Evolutionary conservation across 2,113 vertebrate genomes (phyloP).

Genomic region (Drymodes brunneopygia): DNA sequence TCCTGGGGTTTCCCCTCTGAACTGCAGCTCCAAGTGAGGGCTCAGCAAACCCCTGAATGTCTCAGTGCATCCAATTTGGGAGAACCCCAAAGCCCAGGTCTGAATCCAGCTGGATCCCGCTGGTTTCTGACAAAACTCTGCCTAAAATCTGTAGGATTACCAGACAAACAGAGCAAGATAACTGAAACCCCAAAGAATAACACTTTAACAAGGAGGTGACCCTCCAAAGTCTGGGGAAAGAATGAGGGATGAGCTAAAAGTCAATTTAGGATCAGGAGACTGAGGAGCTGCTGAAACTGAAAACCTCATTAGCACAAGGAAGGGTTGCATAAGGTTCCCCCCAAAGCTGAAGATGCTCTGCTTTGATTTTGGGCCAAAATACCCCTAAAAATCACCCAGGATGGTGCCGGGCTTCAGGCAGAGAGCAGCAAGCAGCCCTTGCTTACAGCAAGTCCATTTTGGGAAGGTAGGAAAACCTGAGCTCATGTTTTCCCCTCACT

Average conservation of each 20-base stretch:
- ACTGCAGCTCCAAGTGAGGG: background rate
- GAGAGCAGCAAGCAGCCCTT: background rate
- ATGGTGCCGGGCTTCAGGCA: background rate
- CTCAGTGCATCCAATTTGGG: fast-evolving
- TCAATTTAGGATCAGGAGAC: background rate
- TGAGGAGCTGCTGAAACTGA: background rate
- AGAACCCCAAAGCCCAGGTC: background rate
- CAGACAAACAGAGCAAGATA: background rate
- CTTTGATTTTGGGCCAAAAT: background rate
- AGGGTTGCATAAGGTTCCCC: background rate
- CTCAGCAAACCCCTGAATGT: background rate
- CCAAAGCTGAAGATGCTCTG: background rate
- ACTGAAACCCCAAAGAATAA: background rate
- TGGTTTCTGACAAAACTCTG: background rate
- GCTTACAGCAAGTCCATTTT: background rate
- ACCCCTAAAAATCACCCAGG: fast-evolving
- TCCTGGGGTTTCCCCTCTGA: background rate
- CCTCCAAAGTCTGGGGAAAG: background rate
- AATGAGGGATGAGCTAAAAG: background rate
- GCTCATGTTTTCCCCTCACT: background rate
- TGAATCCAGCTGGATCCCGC: background rate
- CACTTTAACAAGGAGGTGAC: background rate
- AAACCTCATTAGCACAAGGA: background rate
- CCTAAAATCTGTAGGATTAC: background rate
- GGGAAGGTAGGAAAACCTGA: constrained; percentile 3